phyloP scores from a whole-genome alignment of 2,888 invertebrate species.

The Sericinus montela region DNA sequence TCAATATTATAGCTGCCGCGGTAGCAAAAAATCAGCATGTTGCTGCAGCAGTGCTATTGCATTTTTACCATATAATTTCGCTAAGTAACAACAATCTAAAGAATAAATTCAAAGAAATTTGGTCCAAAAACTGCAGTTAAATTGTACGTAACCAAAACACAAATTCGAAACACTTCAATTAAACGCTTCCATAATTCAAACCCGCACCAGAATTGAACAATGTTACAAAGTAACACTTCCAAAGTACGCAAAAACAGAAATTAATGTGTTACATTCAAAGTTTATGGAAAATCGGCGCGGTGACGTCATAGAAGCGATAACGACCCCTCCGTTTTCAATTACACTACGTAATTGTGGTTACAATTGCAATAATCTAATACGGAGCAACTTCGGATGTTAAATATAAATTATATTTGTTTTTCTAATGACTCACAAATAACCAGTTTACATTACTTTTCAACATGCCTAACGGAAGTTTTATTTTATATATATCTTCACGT shows the following conservation, averaged over 20 bases:
- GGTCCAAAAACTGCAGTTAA: too few species aligned
- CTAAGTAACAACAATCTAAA: too few species aligned
- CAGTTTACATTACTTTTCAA: too few species aligned
- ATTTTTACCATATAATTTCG: too few species aligned
- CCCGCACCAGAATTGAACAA: constrained; percentile 1
- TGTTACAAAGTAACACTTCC: constrained; percentile 1
- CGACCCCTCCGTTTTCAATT: constrained; percentile 71
- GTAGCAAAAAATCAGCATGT: too few species aligned
- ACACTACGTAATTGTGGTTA: constrained; percentile 68
- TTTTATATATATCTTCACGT: too few species aligned
- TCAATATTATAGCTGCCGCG: too few species aligned
- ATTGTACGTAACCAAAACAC: neutral
- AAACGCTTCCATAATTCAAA: constrained; percentile 3
- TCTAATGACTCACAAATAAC: too few species aligned
- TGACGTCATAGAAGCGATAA: constrained; percentile 53
- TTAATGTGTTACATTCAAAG: constrained; percentile 9
- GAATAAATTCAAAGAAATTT: too few species aligned
- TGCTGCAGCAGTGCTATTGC: too few species aligned
- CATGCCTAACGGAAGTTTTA: too few species aligned
- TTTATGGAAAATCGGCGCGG: constrained; percentile 20
- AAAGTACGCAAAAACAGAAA: constrained; percentile 8
- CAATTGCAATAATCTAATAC: constrained; percentile 56
- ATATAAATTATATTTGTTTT: constrained; percentile 66
- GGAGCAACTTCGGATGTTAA: constrained; percentile 58
- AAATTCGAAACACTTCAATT: neutral